These are phyloP conservation scores for Megalurothrips usitatus DNA, from an alignment of 2,888 invertebrate genomes.

Conservation along the genomic window DNA sequence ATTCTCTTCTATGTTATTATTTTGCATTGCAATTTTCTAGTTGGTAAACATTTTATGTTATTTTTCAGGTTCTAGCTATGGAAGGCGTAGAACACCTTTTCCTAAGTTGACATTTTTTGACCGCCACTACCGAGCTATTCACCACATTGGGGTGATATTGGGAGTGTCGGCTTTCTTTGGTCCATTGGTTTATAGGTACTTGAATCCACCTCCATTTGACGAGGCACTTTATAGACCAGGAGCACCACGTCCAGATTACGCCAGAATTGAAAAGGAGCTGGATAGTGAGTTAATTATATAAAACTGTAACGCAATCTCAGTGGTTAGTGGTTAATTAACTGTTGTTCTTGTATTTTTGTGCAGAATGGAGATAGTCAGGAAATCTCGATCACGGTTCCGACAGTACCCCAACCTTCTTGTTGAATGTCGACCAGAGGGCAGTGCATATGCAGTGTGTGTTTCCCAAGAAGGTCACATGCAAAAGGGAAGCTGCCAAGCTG, in stretches of 20 bases:
- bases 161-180: constrained; percentile 61
- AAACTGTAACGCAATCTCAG: background rate
- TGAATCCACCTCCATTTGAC: background rate
- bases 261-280: background rate
- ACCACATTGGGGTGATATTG: constrained; percentile 43
- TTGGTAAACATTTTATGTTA: background rate
- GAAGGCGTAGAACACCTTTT: constrained; percentile 30
- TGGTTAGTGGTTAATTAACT: background rate
- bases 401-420: constrained; percentile 69
- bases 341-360: constrained; percentile 18
- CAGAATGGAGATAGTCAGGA: constrained; percentile 73
- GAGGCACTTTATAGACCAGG: background rate
- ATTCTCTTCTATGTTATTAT: background rate
- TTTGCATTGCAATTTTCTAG: background rate
- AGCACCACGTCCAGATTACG: background rate
- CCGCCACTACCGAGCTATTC: constrained; percentile 57
- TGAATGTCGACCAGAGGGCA: constrained; percentile 65
- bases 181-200: constrained; percentile 59
- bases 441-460: constrained; percentile 72
- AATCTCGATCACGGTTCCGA: constrained; percentile 65
- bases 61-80: background rate
- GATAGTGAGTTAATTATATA: background rate
- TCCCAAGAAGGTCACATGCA: constrained; percentile 64
- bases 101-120: constrained; percentile 51
- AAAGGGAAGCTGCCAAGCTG: constrained; percentile 67